Conservation (phyloP, 2,797 vertebrate species). For the Balearica regulorum region DNA sequence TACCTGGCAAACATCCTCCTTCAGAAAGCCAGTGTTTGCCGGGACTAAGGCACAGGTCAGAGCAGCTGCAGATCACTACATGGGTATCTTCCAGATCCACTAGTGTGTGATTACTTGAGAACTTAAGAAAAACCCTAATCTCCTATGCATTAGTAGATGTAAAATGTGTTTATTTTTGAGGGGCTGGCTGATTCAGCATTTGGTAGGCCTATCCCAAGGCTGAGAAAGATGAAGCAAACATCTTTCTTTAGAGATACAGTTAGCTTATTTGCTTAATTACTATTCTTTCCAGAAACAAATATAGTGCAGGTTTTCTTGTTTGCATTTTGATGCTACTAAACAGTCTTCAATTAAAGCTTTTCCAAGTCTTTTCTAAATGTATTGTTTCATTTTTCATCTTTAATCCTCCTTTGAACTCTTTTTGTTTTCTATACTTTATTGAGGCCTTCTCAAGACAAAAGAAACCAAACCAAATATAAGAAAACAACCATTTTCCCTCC, state of each 20-base stretch:
- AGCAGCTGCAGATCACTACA: not conserved
- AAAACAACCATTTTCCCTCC: not conserved
- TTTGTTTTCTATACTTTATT: not conserved
- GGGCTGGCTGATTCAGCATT: not conserved
- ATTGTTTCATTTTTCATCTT: not conserved
- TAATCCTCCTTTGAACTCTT: not conserved
- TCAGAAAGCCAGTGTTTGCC: not conserved
- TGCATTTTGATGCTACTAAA: not conserved
- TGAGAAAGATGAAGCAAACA: not conserved
- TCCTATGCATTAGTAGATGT: not conserved
- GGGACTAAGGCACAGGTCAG: not conserved
- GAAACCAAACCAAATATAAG: not conserved
- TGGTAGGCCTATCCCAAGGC: not conserved
- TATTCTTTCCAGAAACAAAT: not conserved
- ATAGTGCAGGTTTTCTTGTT: not conserved
- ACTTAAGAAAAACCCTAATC: not conserved
- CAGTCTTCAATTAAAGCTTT: not conserved
- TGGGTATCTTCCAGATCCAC: not conserved
- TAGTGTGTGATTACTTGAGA: not conserved
- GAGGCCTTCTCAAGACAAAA: not conserved
- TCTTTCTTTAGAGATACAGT: not conserved
- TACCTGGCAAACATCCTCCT: not conserved
- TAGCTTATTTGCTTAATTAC: not conserved
- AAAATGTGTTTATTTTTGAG: not conserved
- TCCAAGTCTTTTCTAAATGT: not conserved